These are phyloP conservation scores for Brenthis hecate DNA, from an alignment of 2,888 invertebrate genomes.

Conservation along the genomic window DNA sequence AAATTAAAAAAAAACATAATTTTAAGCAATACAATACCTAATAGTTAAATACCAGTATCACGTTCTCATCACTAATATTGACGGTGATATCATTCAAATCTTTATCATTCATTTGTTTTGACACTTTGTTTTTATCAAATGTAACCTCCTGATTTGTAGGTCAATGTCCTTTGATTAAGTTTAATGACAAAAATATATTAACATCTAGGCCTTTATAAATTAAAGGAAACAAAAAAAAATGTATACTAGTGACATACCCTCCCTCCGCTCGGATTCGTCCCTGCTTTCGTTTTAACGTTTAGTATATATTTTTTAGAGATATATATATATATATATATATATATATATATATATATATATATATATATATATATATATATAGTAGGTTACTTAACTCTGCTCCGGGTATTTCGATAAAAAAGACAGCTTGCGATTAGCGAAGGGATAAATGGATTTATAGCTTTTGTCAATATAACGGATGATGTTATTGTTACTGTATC, in stretches of 20 bases:
- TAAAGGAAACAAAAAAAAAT: not conserved
- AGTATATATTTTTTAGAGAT: too few relatives aligned
- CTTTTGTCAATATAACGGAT: conserved; percentile 7
- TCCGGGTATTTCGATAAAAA: conserved; percentile 4
- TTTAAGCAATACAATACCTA: too few relatives aligned
- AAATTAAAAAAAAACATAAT: too few relatives aligned
- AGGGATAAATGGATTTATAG: conserved; percentile 4
- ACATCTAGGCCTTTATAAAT: not conserved
- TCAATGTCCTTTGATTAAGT: conserved; percentile 9
- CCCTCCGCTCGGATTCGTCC: too few relatives aligned
- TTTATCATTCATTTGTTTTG: conserved; percentile 38
- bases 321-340: too few relatives aligned
- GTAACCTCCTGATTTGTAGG: conserved; percentile 20
- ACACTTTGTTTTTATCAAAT: conserved; percentile 21
- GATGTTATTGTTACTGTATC: too few relatives aligned
- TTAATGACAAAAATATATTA: not conserved
- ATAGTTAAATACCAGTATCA: not conserved
- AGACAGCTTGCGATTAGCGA: not conserved
- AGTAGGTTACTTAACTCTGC: conserved; percentile 18
- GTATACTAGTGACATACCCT: too few relatives aligned
- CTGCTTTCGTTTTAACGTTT: too few relatives aligned
- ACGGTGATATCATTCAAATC: conserved; percentile 32
- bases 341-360: too few relatives aligned
- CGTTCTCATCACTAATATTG: conserved; percentile 23
- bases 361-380: too few relatives aligned